Conservation (phyloP, 2,113 vertebrate genomes). For the Cinclus mexicanus region DNA sequence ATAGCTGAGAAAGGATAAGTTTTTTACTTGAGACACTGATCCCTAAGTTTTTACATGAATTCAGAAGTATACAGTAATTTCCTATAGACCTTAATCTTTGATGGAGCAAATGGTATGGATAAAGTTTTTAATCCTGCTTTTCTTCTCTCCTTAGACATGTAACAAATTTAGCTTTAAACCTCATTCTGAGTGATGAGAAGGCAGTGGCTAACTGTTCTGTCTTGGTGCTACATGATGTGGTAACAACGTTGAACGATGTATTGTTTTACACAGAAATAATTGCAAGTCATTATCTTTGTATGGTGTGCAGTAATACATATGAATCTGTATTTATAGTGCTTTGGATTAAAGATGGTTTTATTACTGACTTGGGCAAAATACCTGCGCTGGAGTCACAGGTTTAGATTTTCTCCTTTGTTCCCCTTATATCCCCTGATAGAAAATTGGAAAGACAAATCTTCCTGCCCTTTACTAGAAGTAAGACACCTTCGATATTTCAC, state of each 20-base stretch:
- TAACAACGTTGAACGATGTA: neutral
- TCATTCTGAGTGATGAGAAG: neutral
- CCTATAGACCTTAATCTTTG: neutral
- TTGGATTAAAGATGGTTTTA: neutral
- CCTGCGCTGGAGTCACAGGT: neutral
- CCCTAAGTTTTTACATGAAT: neutral
- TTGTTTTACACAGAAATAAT: neutral
- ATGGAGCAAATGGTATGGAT: neutral
- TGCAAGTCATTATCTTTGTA: neutral
- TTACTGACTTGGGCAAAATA: neutral
- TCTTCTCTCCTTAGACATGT: neutral
- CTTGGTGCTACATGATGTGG: neutral
- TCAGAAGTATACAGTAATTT: neutral
- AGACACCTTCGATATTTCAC: neutral
- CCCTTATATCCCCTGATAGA: neutral
- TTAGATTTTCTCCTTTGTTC: neutral
- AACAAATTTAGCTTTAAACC: neutral
- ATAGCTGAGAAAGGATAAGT: neutral
- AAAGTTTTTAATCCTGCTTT: neutral
- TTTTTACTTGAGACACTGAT: neutral
- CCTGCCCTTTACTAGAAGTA: neutral
- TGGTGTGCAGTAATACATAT: neutral
- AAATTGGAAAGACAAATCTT: neutral
- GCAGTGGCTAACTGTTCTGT: neutral
- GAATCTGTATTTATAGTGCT: neutral